These are phyloP conservation scores for Plectrocnemia conspersa DNA, from an alignment of 1,140 invertebrate genomes.

Conservation along the genomic window DNA sequence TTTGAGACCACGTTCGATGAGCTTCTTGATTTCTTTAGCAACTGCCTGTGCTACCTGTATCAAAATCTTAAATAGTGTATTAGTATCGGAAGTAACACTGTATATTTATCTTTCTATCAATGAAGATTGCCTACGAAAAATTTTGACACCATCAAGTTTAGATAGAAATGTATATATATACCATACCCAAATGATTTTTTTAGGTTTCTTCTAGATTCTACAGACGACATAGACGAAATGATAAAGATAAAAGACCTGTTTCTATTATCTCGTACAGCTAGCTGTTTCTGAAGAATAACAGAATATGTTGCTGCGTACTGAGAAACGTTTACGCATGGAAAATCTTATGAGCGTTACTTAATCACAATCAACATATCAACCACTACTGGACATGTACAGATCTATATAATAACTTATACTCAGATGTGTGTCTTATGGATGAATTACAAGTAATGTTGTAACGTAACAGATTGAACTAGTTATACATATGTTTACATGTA, in stretches of 20 bases:
- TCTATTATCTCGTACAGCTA: background rate
- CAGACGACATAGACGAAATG: background rate
- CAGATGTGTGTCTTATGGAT: background rate
- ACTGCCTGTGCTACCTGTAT: slow-evolving; percentile 38
- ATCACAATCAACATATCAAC: no score
- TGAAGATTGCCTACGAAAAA: background rate
- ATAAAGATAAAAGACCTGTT: background rate
- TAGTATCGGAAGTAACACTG: background rate
- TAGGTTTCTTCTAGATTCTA: slow-evolving; percentile 9
- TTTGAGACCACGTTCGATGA: slow-evolving; percentile 42
- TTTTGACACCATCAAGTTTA: background rate
- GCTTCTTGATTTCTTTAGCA: slow-evolving; percentile 38
- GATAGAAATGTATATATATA: background rate
- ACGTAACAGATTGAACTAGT: background rate
- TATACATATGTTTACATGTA: background rate
- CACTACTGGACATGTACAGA: no score
- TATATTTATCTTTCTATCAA: background rate
- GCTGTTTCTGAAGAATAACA: no score
- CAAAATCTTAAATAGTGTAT: background rate
- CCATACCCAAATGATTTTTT: background rate
- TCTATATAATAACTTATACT: no score
- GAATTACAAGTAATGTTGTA: slow-evolving; percentile 3
- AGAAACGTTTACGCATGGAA: no score
- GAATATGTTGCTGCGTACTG: no score
- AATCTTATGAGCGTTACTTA: no score